Evolutionary conservation across 2,797 vertebrate species (phyloP).

Genomic region (Oreortyx pictus): DNA sequence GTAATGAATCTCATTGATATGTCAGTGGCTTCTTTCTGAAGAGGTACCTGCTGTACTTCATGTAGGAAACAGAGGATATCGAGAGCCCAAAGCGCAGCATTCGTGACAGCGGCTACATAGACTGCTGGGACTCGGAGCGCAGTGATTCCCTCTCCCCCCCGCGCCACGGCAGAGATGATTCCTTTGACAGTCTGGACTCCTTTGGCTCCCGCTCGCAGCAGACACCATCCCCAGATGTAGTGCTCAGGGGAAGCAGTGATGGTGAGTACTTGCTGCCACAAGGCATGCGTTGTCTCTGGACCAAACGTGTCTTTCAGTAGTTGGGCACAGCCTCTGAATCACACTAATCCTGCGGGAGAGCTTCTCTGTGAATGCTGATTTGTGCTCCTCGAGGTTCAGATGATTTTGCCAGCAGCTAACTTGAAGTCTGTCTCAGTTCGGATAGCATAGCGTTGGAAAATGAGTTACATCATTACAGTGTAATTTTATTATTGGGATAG

Average conservation of each 20-base stretch:
- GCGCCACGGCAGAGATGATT: slow-evolving; percentile 93
- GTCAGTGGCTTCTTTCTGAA: not conserved
- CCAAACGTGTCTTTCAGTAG: not conserved
- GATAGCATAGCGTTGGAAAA: not conserved
- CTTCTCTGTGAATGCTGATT: slow-evolving; percentile 19
- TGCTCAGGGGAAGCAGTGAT: slow-evolving; percentile 92
- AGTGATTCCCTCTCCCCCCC: slow-evolving; percentile 96
- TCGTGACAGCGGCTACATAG: slow-evolving; percentile 97
- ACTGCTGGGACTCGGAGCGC: slow-evolving; percentile 98
- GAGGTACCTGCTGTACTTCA: slow-evolving; percentile 18
- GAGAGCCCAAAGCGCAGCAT: slow-evolving; percentile 93
- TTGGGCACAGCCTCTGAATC: not conserved
- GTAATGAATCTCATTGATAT: not conserved
- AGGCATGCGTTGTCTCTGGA: not conserved
- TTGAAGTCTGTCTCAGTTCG: slow-evolving; percentile 39
- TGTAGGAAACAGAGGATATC: slow-evolving; percentile 90
- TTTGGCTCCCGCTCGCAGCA: slow-evolving; percentile 95
- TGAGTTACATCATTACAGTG: slow-evolving; percentile 49
- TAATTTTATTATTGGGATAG: slow-evolving; percentile 28
- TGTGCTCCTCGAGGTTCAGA: slow-evolving; percentile 20
- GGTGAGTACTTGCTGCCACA: slow-evolving; percentile 79
- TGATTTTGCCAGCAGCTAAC: slow-evolving; percentile 39
- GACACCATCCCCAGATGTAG: slow-evolving; percentile 96
- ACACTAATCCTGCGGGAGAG: not conserved
- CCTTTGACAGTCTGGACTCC: slow-evolving; percentile 99